Evolutionary conservation across 2,888 invertebrate genomes (phyloP), one percentile per base, ranked within the genome.

Genomic region (Clusia tigrina): DNA sequence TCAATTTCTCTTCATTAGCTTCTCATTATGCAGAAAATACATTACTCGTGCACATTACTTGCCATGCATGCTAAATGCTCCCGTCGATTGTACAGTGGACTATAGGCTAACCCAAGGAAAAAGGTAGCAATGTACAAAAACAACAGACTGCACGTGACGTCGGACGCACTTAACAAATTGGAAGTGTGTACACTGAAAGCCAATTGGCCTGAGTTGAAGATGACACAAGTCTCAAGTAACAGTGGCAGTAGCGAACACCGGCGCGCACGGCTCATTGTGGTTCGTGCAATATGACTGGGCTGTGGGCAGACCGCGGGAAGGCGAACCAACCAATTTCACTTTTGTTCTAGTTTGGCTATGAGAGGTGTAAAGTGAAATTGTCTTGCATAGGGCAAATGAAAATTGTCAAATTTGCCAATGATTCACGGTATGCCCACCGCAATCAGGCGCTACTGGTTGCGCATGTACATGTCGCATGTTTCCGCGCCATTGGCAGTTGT

Each of bases 291-390:
- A n/a, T n/a, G n/a, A n/a, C n/a, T n/a, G n/a, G n/a, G n/a, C n/a
- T n/a, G n/a, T n/a, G n/a, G n/a, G n/a, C n/a, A n/a, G n/a, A n/a
- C 1, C 48, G 48, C 20, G 25, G 38, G 58, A 18, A n/a, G n/a
- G n/a, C n/a, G n/a, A n/a, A n/a, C n/a, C n/a, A n/a, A n/a, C n/a
- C n/a, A 80, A 74, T 80, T 80, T 80, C 80, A 80, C 80, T 79
- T 78, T 72, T 78, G 80, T 80, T 80, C 80, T 80, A 80, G 76
- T 79, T 80, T 76, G 72, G 60, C 67, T 66, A 64, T 69, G 65
- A 52, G 55, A 46, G 26, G 23, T 54, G 51, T 37, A 42, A 56
- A 48, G 48, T 20, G 48, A 48, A 48, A 48, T 22, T 48, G 22
- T 48, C n/a, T 42, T 42, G 9, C n/a, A 6, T 20, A 15, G 2